A percentile compares a stretch with the other conserved stretches of the same genome.
These are phyloP conservation scores for Neodontobutis hainanensis DNA, from an alignment of 2,113 vertebrate species.

Conservation along the genomic window DNA sequence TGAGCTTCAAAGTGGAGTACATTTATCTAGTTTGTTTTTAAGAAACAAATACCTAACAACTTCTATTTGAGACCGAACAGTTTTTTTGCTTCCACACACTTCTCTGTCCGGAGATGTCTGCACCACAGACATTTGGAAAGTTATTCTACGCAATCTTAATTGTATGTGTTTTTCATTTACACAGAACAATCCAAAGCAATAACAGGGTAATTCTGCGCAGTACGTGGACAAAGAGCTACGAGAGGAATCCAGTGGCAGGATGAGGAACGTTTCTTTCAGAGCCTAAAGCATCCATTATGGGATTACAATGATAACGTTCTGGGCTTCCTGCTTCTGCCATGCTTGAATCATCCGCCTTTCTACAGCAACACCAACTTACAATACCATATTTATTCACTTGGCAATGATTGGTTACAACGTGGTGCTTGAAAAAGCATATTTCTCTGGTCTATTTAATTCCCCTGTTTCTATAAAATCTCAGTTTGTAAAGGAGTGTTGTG, in stretches of 20 bases:
- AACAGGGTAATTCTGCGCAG: slow-evolving; percentile 57
- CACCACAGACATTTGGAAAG: slow-evolving; percentile 21
- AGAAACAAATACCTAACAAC: too few relatives aligned
- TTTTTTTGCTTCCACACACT: neutral
- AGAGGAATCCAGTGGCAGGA: slow-evolving; percentile 53
- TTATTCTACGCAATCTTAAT: slow-evolving; percentile 47
- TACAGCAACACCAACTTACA: slow-evolving; percentile 38
- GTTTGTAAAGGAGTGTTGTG: slow-evolving; percentile 8
- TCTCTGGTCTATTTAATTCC: slow-evolving; percentile 42
- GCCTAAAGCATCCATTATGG: slow-evolving; percentile 64
- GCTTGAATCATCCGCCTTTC: slow-evolving; percentile 33
- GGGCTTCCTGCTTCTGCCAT: slow-evolving; percentile 39
- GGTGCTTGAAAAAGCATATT: slow-evolving; percentile 19
- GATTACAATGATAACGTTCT: slow-evolving; percentile 65
- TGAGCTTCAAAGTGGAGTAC: too few relatives aligned
- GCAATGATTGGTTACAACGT: slow-evolving; percentile 35
- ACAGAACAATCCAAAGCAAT: slow-evolving; percentile 57
- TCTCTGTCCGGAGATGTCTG: slow-evolving; percentile 18
- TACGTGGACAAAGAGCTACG: slow-evolving; percentile 49
- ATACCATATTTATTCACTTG: slow-evolving; percentile 48
- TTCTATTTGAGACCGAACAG: neutral
- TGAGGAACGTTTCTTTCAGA: slow-evolving; percentile 47
- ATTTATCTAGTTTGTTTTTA: too few relatives aligned
- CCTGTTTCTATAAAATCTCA: slow-evolving; percentile 41
- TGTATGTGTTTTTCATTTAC: slow-evolving; percentile 59